A percentile compares a stretch with the other conserved stretches of the same genome.
Conservation (phyloP, 2,113 vertebrate genomes). For the Calonectris borealis region DNA sequence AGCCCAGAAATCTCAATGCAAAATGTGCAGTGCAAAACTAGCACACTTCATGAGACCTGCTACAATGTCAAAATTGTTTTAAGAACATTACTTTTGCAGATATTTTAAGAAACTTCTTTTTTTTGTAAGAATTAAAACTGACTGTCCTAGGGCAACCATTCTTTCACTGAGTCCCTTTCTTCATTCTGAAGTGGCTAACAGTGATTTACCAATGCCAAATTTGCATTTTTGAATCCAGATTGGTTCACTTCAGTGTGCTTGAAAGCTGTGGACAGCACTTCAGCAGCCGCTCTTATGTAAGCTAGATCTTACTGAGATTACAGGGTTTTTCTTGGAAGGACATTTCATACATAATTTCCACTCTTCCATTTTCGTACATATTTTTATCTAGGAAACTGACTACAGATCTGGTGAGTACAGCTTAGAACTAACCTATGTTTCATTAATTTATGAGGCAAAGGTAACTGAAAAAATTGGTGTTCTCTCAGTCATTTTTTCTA, state of each 20-base stretch:
- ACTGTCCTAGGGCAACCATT: not conserved
- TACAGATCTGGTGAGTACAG: not conserved
- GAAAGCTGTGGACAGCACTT: conserved; percentile 44
- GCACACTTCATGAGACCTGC: not conserved
- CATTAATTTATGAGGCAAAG: not conserved
- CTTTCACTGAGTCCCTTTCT: not conserved
- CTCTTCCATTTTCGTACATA: not conserved
- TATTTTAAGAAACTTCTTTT: not conserved
- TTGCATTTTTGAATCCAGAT: not conserved
- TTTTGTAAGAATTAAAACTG: not conserved
- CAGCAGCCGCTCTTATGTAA: conserved; percentile 33
- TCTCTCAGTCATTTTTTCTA: not conserved
- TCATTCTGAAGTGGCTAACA: not conserved
- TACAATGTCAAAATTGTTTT: not conserved
- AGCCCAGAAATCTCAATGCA: not conserved
- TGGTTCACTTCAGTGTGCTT: conserved; percentile 6
- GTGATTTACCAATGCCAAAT: not conserved
- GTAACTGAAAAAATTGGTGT: not conserved
- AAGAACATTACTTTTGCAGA: not conserved
- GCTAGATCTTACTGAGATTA: not conserved
- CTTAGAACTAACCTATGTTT: not conserved
- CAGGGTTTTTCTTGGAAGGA: conserved; percentile 26
- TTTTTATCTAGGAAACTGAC: not conserved
- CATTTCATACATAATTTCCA: conserved; percentile 1
- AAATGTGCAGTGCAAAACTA: not conserved